phyloP scores from a whole-genome alignment of 2,113 vertebrate genomes.

The Melozone crissalis region DNA sequence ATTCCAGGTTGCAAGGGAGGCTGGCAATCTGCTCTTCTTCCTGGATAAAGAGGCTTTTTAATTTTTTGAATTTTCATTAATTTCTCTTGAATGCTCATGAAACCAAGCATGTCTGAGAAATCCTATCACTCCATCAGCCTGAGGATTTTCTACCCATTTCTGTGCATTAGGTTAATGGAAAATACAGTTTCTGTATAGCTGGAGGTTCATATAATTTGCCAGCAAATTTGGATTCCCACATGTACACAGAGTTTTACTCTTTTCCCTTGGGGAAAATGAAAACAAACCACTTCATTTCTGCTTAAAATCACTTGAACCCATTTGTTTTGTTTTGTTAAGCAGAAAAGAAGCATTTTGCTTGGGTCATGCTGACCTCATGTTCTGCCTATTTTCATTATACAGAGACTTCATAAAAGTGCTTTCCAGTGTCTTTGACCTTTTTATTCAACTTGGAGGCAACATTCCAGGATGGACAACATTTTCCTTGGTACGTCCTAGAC shows the following conservation, averaged over 20 bases:
- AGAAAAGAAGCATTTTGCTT: background rate
- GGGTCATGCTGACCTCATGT: slow-evolving; percentile 3
- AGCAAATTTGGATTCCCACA: background rate
- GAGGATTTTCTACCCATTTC: background rate
- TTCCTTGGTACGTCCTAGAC: background rate
- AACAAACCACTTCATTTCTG: background rate
- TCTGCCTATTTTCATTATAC: background rate
- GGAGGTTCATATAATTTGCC: background rate
- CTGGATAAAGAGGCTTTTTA: background rate
- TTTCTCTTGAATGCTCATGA: background rate
- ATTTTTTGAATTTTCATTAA: background rate
- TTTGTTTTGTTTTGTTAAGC: slow-evolving; percentile 22
- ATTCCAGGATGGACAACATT: background rate
- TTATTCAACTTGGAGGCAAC: background rate
- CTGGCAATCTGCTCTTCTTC: background rate
- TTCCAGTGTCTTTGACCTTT: background rate
- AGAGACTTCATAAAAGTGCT: background rate
- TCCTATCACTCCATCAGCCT: background rate
- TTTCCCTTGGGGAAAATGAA: background rate
- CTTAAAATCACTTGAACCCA: background rate
- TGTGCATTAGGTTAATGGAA: background rate
- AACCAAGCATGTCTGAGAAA: background rate
- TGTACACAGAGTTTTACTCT: background rate
- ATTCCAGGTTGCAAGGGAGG: background rate
- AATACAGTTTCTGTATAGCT: background rate